These are phyloP conservation scores for Narcine bancroftii DNA, from an alignment of 2,113 vertebrate genomes.

Conservation along the genomic window DNA sequence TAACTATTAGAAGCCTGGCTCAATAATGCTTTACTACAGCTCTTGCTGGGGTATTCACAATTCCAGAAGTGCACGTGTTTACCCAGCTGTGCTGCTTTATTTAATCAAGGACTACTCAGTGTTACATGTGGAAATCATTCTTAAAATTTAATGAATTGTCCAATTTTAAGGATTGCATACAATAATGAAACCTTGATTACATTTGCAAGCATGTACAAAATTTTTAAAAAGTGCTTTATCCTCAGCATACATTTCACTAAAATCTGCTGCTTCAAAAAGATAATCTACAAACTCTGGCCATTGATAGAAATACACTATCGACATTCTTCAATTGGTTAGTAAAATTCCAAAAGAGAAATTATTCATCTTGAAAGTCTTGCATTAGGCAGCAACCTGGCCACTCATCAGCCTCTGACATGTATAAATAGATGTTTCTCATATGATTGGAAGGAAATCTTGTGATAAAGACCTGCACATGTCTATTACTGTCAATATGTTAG, in stretches of 20 bases:
- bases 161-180: not conserved
- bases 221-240: not conserved
- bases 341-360: not conserved
- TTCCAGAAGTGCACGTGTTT: not conserved
- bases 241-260: not conserved
- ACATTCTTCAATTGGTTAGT: not conserved
- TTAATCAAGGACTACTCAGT: not conserved
- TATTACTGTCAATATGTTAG: not conserved
- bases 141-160: not conserved
- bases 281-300: not conserved
- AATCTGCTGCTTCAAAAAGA: not conserved
- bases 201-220: not conserved
- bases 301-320: not conserved
- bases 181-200: not conserved
- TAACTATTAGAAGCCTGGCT: constrained; percentile 65
- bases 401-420: not conserved
- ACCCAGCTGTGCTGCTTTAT: constrained; percentile 16
- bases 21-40: constrained; percentile 62
- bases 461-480: not conserved
- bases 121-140: not conserved
- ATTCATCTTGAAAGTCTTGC: not conserved
- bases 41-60: constrained; percentile 66
- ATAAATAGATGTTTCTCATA: constrained; percentile 21
- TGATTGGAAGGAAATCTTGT: not conserved
- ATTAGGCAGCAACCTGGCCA: not conserved